Evolutionary conservation across 2,797 vertebrate species (phyloP).

Genomic region (Steatocranus sp.): DNA sequence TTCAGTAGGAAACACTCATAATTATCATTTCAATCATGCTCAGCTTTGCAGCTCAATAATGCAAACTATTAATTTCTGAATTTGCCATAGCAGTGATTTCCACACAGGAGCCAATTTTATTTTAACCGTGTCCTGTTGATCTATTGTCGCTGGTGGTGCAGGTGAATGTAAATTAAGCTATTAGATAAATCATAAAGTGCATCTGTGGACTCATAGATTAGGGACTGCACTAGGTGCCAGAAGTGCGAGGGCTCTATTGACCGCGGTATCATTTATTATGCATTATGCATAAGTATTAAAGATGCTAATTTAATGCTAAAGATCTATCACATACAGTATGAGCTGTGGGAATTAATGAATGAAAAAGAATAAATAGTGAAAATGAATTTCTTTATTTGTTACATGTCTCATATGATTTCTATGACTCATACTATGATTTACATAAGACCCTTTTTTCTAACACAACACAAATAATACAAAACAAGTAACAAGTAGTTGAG

Average conservation of each 20-base stretch:
- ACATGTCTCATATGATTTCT: neutral
- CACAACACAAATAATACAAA: neutral
- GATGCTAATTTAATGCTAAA: neutral
- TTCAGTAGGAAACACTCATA: neutral
- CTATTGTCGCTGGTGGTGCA: neutral
- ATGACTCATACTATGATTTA: neutral
- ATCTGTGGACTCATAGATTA: neutral
- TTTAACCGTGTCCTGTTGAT: neutral
- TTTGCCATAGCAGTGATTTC: neutral
- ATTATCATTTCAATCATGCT: constrained; percentile 20
- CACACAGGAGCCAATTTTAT: neutral
- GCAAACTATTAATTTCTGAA: constrained; percentile 6
- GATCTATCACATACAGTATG: neutral
- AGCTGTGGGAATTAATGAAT: neutral
- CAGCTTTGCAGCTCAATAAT: neutral
- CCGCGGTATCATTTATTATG: neutral
- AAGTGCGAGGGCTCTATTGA: neutral
- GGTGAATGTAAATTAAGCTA: constrained; percentile 27
- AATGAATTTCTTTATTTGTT: neutral
- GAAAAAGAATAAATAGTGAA: neutral
- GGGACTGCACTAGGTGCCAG: neutral
- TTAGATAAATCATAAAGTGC: constrained; percentile 8
- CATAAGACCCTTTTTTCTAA: neutral
- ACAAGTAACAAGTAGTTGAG: neutral
- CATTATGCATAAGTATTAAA: neutral